Evolutionary conservation across 2,113 vertebrate species (phyloP).

Genomic region (Oceanites oceanicus): DNA sequence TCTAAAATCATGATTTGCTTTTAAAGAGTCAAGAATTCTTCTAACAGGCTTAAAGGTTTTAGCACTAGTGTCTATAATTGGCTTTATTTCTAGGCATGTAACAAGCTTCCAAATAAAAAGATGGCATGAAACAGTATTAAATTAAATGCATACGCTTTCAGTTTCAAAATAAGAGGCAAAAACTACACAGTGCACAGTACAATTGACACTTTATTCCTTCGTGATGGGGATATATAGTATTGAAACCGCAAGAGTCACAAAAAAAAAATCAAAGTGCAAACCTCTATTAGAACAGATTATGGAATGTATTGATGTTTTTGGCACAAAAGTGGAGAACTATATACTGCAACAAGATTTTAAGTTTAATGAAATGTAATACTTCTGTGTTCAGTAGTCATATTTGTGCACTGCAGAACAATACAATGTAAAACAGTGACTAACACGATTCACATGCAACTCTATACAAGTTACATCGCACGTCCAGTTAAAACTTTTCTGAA

Average conservation of each 20-base stretch:
- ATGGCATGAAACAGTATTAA: background rate
- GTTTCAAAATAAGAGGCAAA: conserved; percentile 38
- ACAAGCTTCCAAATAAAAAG: background rate
- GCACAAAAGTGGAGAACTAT: conserved; percentile 69
- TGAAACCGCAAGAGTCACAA: conserved; percentile 61
- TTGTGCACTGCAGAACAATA: conserved; percentile 65
- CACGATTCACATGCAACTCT: conserved; percentile 69
- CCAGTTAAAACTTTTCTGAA: conserved; percentile 55
- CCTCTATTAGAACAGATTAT: conserved; percentile 52
- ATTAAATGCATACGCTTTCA: background rate
- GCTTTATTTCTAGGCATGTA: background rate
- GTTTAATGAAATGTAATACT: conserved; percentile 41
- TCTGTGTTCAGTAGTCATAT: conserved; percentile 48
- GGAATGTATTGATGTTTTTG: conserved; percentile 72
- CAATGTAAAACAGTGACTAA: conserved; percentile 60
- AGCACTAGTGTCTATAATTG: background rate
- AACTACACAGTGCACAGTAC: conserved; percentile 39
- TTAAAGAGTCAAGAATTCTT: background rate
- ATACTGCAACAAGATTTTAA: conserved; percentile 31
- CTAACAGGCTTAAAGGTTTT: background rate
- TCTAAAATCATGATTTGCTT: background rate
- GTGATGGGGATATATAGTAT: conserved; percentile 56
- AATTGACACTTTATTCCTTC: conserved; percentile 78
- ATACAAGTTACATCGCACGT: conserved; percentile 58
- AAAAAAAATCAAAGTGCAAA: conserved; percentile 56